Evolutionary conservation across 2,113 vertebrate species (phyloP), one percentile per base, ranked within the genome.

Genomic region (Entelurus aequoreus): DNA sequence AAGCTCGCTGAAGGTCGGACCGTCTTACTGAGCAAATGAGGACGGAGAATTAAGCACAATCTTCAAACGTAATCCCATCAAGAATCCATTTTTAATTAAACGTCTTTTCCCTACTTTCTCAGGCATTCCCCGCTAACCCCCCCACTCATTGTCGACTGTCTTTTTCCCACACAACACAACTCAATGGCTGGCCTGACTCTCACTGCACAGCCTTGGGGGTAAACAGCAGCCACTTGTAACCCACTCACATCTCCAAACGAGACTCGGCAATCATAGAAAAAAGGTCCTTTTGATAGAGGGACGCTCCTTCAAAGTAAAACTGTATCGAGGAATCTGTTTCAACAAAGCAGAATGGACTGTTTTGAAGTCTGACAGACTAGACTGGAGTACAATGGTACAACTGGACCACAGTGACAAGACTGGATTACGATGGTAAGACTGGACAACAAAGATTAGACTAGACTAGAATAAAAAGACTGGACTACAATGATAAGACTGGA

Each of bases 91-190:
- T 81, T 85, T 78, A 83, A 82, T 86, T 74, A 85, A 82, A 75
- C 46, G 70, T 64, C 67, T 65, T 2, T 75, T 76, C n/a, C n/a
- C 66, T 35, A 16, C 49, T 71, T 79, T 82, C 77, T 71, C 62
- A 59, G 65, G 64, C 57, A 63, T 75, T 75, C 75, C 71, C 79
- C 73, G 28, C 28, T 28, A 28, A 28, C 28, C 28, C 28, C 28
- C 28, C 28, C 28, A 3, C 28, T 28, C 28, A 28, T 28, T 28
- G 52, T 61, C 63, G 11, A 12, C 42, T 46, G 42, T 46, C 42
- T 46, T 82, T 19, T 84, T 88, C 87, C 85, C 85, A 85, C 84
- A 87, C 81, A 67, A 70, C 54, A 54, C 8, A 58, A 69, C 62
- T 85, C 75, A 80, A 76, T 79, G 84, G 65, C 72, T 76, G 63